phyloP scores from a whole-genome alignment of 1,140 invertebrate genomes.

The Berghia stephanieae region DNA sequence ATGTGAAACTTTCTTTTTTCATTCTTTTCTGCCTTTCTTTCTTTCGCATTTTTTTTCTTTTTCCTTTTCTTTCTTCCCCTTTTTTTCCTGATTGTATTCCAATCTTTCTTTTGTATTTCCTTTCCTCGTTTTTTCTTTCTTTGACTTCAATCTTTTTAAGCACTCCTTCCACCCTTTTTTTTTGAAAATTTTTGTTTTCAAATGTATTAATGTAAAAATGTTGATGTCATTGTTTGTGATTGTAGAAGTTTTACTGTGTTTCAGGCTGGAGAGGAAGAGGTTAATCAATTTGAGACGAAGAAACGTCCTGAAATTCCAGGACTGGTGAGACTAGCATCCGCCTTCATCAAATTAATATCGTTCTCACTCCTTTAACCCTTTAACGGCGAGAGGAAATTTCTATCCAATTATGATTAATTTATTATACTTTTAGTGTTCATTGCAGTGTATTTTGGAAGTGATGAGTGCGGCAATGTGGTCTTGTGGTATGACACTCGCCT shows the following conservation, averaged over 20 bases:
- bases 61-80: background rate
- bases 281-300: too few relatives aligned
- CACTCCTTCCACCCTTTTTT: background rate
- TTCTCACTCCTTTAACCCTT: too few relatives aligned
- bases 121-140: background rate
- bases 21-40: background rate
- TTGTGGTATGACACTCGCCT: too few relatives aligned
- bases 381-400: too few relatives aligned
- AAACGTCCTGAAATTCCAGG: too few relatives aligned
- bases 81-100: background rate
- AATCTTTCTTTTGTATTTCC: background rate
- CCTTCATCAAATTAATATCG: too few relatives aligned
- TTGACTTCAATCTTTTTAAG: background rate
- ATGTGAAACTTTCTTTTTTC: background rate
- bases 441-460: too few relatives aligned
- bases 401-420: too few relatives aligned
- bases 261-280: too few relatives aligned
- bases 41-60: background rate
- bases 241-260: background rate
- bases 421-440: too few relatives aligned
- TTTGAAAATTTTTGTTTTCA: background rate
- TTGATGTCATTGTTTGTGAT: background rate
- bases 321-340: too few relatives aligned
- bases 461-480: too few relatives aligned
- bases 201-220: background rate